phyloP scores from a whole-genome alignment of 2,113 vertebrate species.

The Conger conger region DNA sequence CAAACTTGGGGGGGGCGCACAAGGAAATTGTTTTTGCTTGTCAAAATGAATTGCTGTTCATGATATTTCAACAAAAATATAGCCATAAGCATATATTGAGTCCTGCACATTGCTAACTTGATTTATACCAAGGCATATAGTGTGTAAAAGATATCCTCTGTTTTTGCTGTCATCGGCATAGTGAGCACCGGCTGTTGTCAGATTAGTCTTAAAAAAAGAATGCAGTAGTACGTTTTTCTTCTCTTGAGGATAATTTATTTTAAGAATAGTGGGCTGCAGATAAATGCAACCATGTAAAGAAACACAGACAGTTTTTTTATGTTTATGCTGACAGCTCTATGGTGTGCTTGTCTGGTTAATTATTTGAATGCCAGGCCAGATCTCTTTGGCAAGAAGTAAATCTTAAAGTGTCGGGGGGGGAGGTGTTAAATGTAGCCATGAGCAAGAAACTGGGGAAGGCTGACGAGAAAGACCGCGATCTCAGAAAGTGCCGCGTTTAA shows the following conservation, averaged over 20 bases:
- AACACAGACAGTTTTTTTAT: background rate
- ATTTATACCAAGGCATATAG: background rate
- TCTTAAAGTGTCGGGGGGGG: background rate
- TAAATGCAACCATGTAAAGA: background rate
- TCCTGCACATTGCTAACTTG: background rate
- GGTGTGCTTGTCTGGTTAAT: background rate
- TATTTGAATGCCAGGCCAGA: background rate
- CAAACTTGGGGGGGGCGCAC: background rate
- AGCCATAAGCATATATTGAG: background rate
- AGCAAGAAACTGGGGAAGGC: background rate
- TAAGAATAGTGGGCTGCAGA: background rate
- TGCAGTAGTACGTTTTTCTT: background rate
- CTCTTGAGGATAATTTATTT: background rate
- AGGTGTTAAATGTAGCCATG: background rate
- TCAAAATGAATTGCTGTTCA: background rate
- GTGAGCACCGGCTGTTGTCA: background rate
- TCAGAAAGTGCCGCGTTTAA: background rate
- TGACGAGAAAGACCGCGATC: background rate
- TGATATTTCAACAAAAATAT: background rate
- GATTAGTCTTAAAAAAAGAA: background rate
- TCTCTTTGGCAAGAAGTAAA: background rate
- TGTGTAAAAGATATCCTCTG: slow-evolving; percentile 5
- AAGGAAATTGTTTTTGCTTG: slow-evolving; percentile 14
- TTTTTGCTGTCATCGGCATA: background rate
- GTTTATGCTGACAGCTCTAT: background rate